Base-by-base conservation (phyloP, 1,140 invertebrate species). In the Drosophila busckii region DNA sequence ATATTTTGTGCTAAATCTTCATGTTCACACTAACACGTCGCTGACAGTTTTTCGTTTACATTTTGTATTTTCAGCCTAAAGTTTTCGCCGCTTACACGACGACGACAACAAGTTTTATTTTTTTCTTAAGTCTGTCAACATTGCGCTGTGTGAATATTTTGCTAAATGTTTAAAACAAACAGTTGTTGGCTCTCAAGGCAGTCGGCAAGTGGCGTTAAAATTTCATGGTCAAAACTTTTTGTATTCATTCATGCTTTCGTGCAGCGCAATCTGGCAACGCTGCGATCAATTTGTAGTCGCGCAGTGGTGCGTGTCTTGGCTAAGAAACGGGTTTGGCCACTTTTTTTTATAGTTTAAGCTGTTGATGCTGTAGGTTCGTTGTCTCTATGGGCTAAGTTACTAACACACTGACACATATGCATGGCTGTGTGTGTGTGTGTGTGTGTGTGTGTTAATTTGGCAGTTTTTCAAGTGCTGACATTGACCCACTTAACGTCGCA, bases 1-100 rank as follows among this genome's bases (percentile, higher is more conserved):
- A 78, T 78, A 80, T 80, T 80, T 82, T 73, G 64, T 66, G 73
- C 60, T 69, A 82, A 80, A 73, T 80, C 73, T 80, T 80, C 75
- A 69, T 82, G 75, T 80, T 80, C 73, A 80, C 73, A 80, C 75
- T 65, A 80, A 82, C 75, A 60, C 64, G 46, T 31, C 28, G 73
- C 75, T 82, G 73, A 80, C 73, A 80, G 69, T 82, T 75, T 64
- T 60, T 69, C 61, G 62, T 69, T 60, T 64, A 69, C 64, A 54
- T 75, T 64, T 69, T 50, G 41, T 45, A 37, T 50, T 34, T 50
- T 55, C 31, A 31, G 56, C 31, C 40, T 32, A 7, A 31, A 45
- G 19, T 44, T 60, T 46, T 54, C 10, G 58, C n/a, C n/a, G 26
- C 6, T 26, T 28, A 41, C 26, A 35, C 34, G 26, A 4, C 9